Conservation (phyloP, 2,797 vertebrate genomes). For the Pangasius sanitwongsei region DNA sequence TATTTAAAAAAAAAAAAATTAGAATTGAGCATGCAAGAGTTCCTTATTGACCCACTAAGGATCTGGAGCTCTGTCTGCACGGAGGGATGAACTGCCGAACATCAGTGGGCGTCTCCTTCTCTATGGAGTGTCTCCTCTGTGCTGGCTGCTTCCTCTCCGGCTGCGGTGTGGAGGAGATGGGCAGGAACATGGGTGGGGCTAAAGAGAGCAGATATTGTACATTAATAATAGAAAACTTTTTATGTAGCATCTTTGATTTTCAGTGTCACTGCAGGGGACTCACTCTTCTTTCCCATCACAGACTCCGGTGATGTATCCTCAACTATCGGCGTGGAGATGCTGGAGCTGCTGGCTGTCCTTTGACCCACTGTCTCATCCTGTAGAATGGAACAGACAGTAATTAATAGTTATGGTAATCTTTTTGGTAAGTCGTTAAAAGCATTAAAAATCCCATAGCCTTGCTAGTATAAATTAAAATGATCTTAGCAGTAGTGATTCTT, state of each 20-base stretch:
- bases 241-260: not conserved
- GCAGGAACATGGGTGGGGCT: constrained; percentile 94
- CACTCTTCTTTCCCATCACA: constrained; percentile 85
- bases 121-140: constrained; percentile 95
- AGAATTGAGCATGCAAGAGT: not conserved
- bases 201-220: constrained; percentile 17
- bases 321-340: constrained; percentile 82
- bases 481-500: not conserved
- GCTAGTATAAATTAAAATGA: not conserved
- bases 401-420: not conserved
- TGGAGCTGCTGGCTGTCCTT: constrained; percentile 87
- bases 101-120: constrained; percentile 95
- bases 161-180: constrained; percentile 97
- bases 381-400: not conserved
- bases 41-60: constrained; percentile 83
- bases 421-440: not conserved
- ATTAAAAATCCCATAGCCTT: not conserved
- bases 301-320: constrained; percentile 88
- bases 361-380: constrained; percentile 85
- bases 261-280: constrained; percentile 63
- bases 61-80: constrained; percentile 89
- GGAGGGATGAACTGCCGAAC: constrained; percentile 90
- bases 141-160: constrained; percentile 90
- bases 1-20: not conserved
- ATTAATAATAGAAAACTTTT: not conserved